Conservation (phyloP, 2,113 vertebrate species). For the Osmerus mordax region DNA sequence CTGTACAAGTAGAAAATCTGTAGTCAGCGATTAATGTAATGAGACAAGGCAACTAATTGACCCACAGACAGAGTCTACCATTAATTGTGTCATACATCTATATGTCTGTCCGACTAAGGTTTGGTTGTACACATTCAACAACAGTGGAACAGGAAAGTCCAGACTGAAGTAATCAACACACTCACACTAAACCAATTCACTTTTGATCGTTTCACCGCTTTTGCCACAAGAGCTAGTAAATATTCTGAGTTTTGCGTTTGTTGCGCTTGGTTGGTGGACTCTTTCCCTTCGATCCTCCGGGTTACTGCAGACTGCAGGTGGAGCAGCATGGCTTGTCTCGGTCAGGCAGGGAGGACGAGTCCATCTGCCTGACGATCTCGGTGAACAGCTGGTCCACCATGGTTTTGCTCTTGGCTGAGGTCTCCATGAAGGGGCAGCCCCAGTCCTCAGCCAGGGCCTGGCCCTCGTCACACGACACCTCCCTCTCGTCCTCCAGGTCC, state of each 20-base stretch:
- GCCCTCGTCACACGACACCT: slow-evolving; percentile 88
- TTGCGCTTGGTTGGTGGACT: neutral
- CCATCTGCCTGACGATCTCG: slow-evolving; percentile 96
- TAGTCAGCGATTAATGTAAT: neutral
- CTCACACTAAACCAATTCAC: neutral
- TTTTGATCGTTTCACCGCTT: neutral
- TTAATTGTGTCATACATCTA: neutral
- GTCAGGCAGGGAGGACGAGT: slow-evolving; percentile 94
- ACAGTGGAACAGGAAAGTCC: neutral
- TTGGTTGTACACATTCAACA: neutral
- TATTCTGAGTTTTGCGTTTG: neutral
- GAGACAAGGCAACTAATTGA: neutral
- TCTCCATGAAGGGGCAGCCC: slow-evolving; percentile 98
- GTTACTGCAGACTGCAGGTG: slow-evolving; percentile 92
- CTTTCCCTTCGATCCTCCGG: neutral
- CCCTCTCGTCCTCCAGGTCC: slow-evolving; percentile 92
- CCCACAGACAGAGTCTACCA: neutral
- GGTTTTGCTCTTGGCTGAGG: slow-evolving; percentile 95
- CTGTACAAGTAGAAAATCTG: neutral
- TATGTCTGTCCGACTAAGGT: neutral
- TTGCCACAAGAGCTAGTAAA: neutral
- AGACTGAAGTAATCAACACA: neutral
- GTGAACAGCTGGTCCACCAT: slow-evolving; percentile 98
- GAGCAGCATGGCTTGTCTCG: slow-evolving; percentile 90
- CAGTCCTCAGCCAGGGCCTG: slow-evolving; percentile 92